Evolutionary conservation across 2,113 vertebrate genomes (phyloP), one percentile per base, ranked within the genome.

Genomic region (Triplophysa siluroides): DNA sequence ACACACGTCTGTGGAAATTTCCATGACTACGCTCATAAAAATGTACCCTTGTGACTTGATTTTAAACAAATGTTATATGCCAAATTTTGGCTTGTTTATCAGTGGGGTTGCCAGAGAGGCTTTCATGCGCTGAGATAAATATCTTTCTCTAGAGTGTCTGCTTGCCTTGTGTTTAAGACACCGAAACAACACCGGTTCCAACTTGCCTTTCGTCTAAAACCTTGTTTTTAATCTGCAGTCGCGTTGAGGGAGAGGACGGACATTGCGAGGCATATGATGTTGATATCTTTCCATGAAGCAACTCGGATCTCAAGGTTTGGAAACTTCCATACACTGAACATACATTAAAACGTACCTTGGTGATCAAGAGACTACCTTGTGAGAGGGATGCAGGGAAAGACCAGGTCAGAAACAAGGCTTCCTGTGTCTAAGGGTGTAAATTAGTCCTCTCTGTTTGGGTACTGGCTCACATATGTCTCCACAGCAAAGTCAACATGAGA

Each of bases 131-230:
- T 18, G 58, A 76, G 84, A 84, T 84, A 82, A 70, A 81, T 58
- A 84, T 85, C 77, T 63, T 72, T 80, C 33, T 63, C 24, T 45
- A 60, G 73, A 79, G 71, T 23, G 56, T 79, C n/a, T 65, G 58
- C 76, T 78, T 65, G 47, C 58, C 73, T 73, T 81, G 73, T 81
- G 83, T 80, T 78, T 83, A 69, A 75, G 80, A 84, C 86, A 74
- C 79, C 78, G 83, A 52, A 84, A 72, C 65, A 19, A 83, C 81
- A 82, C 87, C 68, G 54, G 87, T 83, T 85, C 75, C 84, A 90
- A 90, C 92, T 77, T 93, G 91, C 84, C 87, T 76, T 1, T 89
- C 87, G 78, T 87, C 76, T 68, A 26, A 68, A 82, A 74, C 52
- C 61, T 12, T 84, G 70, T 66, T 76, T 67, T 63, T 76, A 76